Percentiles rank a stretch among this genome's conserved stretches.
These are phyloP conservation scores for Rapana venosa DNA, from an alignment of 2,888 invertebrate species.

Conservation along the genomic window DNA sequence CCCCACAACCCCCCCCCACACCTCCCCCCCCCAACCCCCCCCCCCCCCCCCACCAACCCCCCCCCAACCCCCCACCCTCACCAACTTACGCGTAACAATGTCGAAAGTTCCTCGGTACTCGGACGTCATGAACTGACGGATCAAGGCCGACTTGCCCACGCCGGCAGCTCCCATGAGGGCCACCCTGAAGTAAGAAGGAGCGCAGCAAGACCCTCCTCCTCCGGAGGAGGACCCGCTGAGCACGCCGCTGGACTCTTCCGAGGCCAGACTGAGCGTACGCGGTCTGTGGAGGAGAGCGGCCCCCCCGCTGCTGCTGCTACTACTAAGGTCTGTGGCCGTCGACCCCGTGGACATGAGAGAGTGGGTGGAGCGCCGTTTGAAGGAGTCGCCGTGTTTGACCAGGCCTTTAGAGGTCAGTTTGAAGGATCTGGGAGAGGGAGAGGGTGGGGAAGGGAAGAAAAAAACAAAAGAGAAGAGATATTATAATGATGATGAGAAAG, in stretches of 20 bases:
- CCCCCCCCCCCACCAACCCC: no score
- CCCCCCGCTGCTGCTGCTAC: not conserved
- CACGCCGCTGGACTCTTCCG: constrained; percentile 34
- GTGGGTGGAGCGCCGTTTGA: constrained; percentile 90
- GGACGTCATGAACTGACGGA: constrained; percentile 85
- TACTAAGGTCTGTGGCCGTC: constrained; percentile 73
- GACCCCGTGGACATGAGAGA: constrained; percentile 86
- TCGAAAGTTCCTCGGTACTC: constrained; percentile 82
- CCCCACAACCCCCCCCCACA: no score
- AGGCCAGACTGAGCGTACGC: constrained; percentile 43
- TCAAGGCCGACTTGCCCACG: constrained; percentile 86
- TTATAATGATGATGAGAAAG: no score
- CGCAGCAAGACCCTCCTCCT: not conserved
- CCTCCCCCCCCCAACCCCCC: no score
- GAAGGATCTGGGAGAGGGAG: constrained; percentile 84
- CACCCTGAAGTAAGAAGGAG: constrained; percentile 80
- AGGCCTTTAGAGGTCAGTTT: constrained; percentile 94
- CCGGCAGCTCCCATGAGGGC: constrained; percentile 84
- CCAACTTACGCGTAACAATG: constrained; percentile 45
- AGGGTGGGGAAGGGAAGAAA: not conserved
- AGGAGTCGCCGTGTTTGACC: constrained; percentile 94
- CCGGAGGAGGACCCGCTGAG: no score
- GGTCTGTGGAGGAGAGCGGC: constrained; percentile 30
- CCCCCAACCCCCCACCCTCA: no score
- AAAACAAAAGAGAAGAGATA: not conserved